phyloP scores from a whole-genome alignment of 1,140 invertebrate species.

The Penaeus vannamei region DNA sequence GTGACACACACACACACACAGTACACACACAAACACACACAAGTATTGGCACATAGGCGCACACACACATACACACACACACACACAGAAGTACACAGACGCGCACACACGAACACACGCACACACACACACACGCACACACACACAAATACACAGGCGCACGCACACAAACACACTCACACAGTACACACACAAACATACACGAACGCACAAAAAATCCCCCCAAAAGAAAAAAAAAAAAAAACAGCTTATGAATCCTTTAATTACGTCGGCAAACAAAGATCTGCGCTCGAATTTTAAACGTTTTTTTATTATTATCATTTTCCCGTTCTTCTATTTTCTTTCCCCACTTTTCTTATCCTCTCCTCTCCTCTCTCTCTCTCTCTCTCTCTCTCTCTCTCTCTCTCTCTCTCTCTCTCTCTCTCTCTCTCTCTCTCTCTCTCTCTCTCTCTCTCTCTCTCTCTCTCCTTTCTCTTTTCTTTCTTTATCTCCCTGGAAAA shows the following conservation, averaged over 20 bases:
- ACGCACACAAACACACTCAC: not conserved
- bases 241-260: not conserved
- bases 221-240: no score
- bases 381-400: not conserved
- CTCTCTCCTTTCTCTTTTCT: not conserved
- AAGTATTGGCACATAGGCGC: no score
- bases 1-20: no score
- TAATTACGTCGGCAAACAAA: no score
- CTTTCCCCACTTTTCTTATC: no score
- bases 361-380: not conserved
- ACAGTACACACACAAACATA: not conserved
- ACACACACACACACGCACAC: conserved; percentile 27
- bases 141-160: conserved; percentile 31
- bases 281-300: no score
- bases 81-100: no score
- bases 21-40: no score
- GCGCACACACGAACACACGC: not conserved
- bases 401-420: not conserved
- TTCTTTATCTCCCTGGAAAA: not conserved
- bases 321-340: no score
- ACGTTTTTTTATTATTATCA: no score
- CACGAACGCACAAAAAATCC: not conserved
- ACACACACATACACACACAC: no score
- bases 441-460: conserved; percentile 7
- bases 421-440: not conserved